phyloP scores from a whole-genome alignment of 2,888 invertebrate genomes.

The Diarsia dahlii region DNA sequence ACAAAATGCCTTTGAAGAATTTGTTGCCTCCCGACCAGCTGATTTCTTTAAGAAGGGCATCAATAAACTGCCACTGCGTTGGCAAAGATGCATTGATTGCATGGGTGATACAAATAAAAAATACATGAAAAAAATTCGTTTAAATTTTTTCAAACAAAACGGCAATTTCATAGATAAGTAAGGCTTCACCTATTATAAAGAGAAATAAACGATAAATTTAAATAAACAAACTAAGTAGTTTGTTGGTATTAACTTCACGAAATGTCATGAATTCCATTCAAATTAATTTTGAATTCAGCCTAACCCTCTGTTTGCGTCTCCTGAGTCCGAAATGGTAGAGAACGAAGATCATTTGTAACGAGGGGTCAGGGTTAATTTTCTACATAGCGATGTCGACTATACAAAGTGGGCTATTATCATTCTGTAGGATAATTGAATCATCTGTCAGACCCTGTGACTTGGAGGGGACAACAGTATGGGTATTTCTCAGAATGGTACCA shows the following conservation, averaged over 20 bases:
- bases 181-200: too few relatives aligned
- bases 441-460: conserved; percentile 50
- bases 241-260: neutral
- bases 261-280: conserved; percentile 29
- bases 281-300: conserved; percentile 45
- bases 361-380: conserved; percentile 64
- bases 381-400: conserved; percentile 64
- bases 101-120: too few relatives aligned
- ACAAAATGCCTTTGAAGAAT: too few relatives aligned
- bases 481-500: conserved; percentile 28
- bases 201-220: neutral
- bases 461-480: conserved; percentile 31
- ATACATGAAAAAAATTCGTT: too few relatives aligned
- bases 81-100: too few relatives aligned
- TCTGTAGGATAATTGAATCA: conserved; percentile 62
- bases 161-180: too few relatives aligned
- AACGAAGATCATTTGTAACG: conserved; percentile 58
- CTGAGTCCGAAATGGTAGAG: conserved; percentile 41
- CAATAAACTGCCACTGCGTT: too few relatives aligned
- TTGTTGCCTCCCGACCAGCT: too few relatives aligned
- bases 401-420: conserved; percentile 63
- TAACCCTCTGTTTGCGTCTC: conserved; percentile 28
- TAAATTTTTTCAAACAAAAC: too few relatives aligned
- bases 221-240: neutral
- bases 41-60: too few relatives aligned